Percentiles rank a stretch among this genome's conserved stretches.
These are phyloP conservation scores for Myotis pilosus DNA, from an alignment of 2,797 vertebrate species.

Conservation along the genomic window DNA sequence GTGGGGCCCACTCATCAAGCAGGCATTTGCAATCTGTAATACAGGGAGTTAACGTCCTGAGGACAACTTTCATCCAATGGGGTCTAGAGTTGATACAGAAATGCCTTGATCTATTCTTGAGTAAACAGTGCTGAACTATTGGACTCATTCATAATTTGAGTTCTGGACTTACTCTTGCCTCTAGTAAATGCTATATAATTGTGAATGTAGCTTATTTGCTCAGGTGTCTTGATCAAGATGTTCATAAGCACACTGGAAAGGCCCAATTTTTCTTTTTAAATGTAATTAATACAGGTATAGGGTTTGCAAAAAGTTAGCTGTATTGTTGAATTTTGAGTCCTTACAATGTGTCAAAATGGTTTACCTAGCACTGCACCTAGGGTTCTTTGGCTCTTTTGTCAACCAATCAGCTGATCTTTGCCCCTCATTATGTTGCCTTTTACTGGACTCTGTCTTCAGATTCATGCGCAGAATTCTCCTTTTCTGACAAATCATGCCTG, in stretches of 20 bases:
- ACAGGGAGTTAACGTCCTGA: background rate
- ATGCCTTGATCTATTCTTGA: background rate
- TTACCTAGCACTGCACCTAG: background rate
- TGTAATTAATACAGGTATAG: background rate
- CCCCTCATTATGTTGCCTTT: background rate
- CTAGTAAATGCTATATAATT: background rate
- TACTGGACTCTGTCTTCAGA: background rate
- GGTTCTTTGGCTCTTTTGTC: background rate
- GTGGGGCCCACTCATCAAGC: background rate
- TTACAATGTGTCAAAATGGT: background rate
- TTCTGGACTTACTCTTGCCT: background rate
- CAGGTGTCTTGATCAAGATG: background rate
- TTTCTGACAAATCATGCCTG: background rate
- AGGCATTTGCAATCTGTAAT: background rate
- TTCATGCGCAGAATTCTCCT: background rate
- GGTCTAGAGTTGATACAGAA: background rate
- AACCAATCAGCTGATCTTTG: background rate
- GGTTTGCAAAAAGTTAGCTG: background rate
- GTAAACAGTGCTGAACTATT: background rate
- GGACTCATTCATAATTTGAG: background rate
- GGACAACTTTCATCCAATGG: background rate
- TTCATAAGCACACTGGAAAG: background rate
- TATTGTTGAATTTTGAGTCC: background rate
- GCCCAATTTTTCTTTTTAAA: background rate
- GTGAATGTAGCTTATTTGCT: background rate